phyloP scores from a whole-genome alignment of 1,140 invertebrate genomes.

The Aphelenchoides besseyi region DNA sequence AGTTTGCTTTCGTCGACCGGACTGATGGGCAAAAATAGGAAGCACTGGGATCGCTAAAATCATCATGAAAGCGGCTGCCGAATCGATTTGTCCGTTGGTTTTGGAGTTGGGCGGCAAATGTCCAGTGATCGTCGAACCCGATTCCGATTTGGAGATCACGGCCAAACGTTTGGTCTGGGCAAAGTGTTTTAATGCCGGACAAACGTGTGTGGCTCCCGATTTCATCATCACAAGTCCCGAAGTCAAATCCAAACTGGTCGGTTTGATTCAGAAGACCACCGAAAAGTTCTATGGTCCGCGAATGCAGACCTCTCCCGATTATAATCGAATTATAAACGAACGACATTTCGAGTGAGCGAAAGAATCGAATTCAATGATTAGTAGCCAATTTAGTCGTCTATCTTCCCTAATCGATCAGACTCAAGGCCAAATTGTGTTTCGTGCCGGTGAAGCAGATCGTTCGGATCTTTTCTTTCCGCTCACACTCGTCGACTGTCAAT shows the following conservation, averaged over 20 bases:
- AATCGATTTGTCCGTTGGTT: conserved; percentile 83
- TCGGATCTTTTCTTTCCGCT: conserved; percentile 32
- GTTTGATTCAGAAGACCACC: conserved; percentile 67
- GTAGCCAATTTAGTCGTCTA: conserved; percentile 75
- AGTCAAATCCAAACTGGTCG: conserved; percentile 65
- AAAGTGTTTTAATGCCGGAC: conserved; percentile 84
- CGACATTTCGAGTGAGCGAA: conserved; percentile 69
- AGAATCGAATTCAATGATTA: conserved; percentile 84
- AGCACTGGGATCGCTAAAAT: conserved; percentile 79
- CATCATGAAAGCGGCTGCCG: conserved; percentile 79
- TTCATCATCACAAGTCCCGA: conserved; percentile 52
- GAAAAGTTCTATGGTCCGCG: conserved; percentile 81
- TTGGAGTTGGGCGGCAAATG: conserved; percentile 29
- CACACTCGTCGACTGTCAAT: conserved; percentile 19
- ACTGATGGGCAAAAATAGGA: conserved; percentile 65
- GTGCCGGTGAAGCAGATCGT: conserved; percentile 26
- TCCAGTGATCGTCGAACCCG: conserved; percentile 34
- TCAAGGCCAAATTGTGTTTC: conserved; percentile 68
- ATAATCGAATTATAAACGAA: conserved; percentile 78
- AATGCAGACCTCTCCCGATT: conserved; percentile 75
- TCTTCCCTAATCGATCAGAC: conserved; percentile 80
- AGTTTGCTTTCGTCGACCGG: conserved; percentile 54
- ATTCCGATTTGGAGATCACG: conserved; percentile 56
- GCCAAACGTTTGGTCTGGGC: conserved; percentile 80
- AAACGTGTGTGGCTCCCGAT: conserved; percentile 72